Conservation (phyloP, 2,888 invertebrate genomes). For the Shargacucullia verbasci region DNA sequence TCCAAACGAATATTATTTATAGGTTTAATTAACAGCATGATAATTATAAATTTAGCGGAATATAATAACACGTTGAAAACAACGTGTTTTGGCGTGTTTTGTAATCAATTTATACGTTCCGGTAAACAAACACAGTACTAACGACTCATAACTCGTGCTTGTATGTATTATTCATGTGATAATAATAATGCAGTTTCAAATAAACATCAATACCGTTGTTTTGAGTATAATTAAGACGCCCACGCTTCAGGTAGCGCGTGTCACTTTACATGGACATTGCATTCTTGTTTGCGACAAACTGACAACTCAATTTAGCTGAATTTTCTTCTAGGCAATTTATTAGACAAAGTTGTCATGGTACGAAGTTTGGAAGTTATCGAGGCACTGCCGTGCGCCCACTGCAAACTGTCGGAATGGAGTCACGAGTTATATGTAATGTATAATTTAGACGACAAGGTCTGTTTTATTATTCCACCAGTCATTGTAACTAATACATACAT, state of each 20-base stretch:
- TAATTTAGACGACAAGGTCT: not conserved
- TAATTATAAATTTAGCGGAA: constrained; percentile 35
- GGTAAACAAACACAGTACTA: constrained; percentile 14
- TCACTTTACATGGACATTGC: not conserved
- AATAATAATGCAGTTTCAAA: constrained; percentile 29
- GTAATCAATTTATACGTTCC: constrained; percentile 37
- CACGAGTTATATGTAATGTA: too few relatives aligned
- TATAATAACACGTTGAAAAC: constrained; percentile 30
- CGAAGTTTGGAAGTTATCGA: not conserved
- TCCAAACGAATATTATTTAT: constrained; percentile 32
- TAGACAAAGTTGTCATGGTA: not conserved
- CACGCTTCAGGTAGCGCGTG: constrained; percentile 16
- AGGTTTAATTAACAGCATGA: constrained; percentile 39
- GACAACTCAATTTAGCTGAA: constrained; percentile 15
- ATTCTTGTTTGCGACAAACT: constrained; percentile 3
- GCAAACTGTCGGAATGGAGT: not conserved
- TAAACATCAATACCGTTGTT: constrained; percentile 30
- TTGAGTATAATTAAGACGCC: constrained; percentile 20
- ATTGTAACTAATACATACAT: constrained; percentile 8
- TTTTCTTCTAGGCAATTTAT: constrained; percentile 13
- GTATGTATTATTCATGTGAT: constrained; percentile 37
- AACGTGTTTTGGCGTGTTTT: constrained; percentile 33
- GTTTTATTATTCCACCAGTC: not conserved
- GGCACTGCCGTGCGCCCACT: not conserved
- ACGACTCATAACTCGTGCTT: not conserved